Conservation (phyloP, 2,888 invertebrate species). For the Seira ritae region DNA sequence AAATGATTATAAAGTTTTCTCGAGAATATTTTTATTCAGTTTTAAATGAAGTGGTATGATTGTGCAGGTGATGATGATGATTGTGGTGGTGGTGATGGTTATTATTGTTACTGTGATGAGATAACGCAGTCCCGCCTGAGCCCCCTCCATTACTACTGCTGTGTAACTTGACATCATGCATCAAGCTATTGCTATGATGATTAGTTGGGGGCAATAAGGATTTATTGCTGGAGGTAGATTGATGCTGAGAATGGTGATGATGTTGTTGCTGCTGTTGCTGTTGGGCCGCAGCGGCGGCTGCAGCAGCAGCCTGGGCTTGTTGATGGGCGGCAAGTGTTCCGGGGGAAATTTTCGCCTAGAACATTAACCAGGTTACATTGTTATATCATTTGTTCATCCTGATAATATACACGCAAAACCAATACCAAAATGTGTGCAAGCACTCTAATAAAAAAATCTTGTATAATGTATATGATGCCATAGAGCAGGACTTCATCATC, state of each 20-base stretch:
- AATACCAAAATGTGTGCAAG: too few relatives aligned
- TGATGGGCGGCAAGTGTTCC: slow-evolving; percentile 45
- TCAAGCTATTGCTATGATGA: slow-evolving; percentile 34
- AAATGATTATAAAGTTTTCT: too few relatives aligned
- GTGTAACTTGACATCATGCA: slow-evolving; percentile 40
- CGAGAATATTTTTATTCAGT: not conserved
- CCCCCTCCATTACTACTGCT: slow-evolving; percentile 37
- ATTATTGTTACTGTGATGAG: slow-evolving; percentile 46
- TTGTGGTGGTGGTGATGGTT: slow-evolving; percentile 44
- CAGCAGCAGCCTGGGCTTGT: slow-evolving; percentile 36
- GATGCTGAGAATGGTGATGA: slow-evolving; percentile 47
- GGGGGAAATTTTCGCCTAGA: slow-evolving; percentile 76
- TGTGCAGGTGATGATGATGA: slow-evolving; percentile 53
- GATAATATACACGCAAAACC: slow-evolving; percentile 35
- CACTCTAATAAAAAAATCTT: too few relatives aligned
- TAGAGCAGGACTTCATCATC: too few relatives aligned
- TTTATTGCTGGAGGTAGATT: slow-evolving; percentile 48
- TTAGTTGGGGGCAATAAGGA: slow-evolving; percentile 46
- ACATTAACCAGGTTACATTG: slow-evolving; percentile 41
- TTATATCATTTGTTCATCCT: slow-evolving; percentile 41
- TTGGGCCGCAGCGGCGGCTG: slow-evolving; percentile 42
- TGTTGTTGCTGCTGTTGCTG: slow-evolving; percentile 58
- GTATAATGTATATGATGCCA: too few relatives aligned
- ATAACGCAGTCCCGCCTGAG: slow-evolving; percentile 23
- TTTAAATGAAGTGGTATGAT: slow-evolving; percentile 21